Conservation (phyloP, 1,140 invertebrate genomes). For the Drosophila biarmipes region DNA sequence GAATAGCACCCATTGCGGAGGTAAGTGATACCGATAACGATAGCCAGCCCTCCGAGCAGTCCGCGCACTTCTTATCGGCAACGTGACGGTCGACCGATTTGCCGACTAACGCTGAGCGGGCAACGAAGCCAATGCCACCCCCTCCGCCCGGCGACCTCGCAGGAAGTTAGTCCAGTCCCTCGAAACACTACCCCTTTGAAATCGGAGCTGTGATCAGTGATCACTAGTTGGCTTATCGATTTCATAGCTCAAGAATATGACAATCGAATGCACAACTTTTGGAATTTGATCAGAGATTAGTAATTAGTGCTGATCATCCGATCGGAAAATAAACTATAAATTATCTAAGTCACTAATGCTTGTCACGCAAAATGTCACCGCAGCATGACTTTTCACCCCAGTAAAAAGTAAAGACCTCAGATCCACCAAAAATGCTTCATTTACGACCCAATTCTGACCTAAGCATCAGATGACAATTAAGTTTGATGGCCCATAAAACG, state of each 20-base stretch:
- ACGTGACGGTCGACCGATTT: constrained; percentile 31
- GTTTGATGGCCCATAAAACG: neutral
- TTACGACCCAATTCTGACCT: neutral
- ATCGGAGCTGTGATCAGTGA: neutral
- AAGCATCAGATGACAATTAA: neutral
- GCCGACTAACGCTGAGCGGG: constrained; percentile 27
- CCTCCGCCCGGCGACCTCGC: neutral
- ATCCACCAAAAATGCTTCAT: neutral
- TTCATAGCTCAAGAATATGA: no score
- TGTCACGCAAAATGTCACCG: no score
- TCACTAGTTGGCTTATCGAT: neutral
- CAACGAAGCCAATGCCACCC: neutral
- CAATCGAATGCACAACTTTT: neutral
- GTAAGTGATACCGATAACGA: constrained; percentile 12
- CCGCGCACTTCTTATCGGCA: constrained; percentile 39
- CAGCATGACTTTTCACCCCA: no score
- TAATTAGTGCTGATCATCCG: no score
- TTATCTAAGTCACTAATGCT: no score
- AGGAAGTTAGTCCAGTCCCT: neutral
- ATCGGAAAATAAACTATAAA: no score
- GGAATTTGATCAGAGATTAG: no score
- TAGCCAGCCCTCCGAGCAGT: neutral
- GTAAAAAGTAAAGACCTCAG: no score
- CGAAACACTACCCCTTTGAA: no score
- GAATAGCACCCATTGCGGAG: constrained; percentile 11